These are phyloP conservation scores for Drosophila kuntzei DNA, from an alignment of 2,888 invertebrate genomes.

Conservation along the genomic window DNA sequence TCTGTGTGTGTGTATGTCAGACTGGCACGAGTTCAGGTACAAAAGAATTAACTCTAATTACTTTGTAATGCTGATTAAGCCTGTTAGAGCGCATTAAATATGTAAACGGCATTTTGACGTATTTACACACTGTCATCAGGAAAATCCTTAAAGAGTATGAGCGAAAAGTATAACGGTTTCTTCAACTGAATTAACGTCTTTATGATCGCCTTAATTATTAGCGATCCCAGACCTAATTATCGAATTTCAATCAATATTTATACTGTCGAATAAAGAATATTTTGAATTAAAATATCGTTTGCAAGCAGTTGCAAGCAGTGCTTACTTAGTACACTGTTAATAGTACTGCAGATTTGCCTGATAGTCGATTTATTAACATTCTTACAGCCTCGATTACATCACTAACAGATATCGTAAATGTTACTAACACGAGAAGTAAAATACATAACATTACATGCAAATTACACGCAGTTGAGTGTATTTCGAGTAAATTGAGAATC, in stretches of 20 bases:
- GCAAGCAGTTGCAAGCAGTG: conserved; percentile 2
- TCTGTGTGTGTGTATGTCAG: conserved; percentile 10
- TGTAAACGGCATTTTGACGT: conserved; percentile 70
- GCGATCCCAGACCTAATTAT: not conserved
- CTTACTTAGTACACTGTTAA: not conserved
- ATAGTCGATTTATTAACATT: not conserved
- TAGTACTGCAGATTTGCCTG: not conserved
- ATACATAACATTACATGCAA: not conserved
- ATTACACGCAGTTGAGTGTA: not conserved
- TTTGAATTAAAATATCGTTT: not conserved
- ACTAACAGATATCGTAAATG: conserved; percentile 2
- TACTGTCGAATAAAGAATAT: too few species aligned
- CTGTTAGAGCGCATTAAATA: conserved; percentile 72
- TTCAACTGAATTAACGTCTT: not conserved
- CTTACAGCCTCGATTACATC: not conserved
- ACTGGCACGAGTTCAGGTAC: conserved; percentile 60
- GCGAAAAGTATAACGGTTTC: not conserved
- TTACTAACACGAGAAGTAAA: not conserved
- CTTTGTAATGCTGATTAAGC: conserved; percentile 81
- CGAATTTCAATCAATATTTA: not conserved
- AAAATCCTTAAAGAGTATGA: not conserved
- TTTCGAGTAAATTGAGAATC: conserved; percentile 7
- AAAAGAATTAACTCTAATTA: conserved; percentile 80
- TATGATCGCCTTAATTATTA: not conserved
- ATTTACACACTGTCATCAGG: conserved; percentile 41